Evolutionary conservation across 64 coral and sea anemone genomes (phyloP), one percentile per base, ranked within the genome.

Genomic region (Orbicella faveolata): DNA sequence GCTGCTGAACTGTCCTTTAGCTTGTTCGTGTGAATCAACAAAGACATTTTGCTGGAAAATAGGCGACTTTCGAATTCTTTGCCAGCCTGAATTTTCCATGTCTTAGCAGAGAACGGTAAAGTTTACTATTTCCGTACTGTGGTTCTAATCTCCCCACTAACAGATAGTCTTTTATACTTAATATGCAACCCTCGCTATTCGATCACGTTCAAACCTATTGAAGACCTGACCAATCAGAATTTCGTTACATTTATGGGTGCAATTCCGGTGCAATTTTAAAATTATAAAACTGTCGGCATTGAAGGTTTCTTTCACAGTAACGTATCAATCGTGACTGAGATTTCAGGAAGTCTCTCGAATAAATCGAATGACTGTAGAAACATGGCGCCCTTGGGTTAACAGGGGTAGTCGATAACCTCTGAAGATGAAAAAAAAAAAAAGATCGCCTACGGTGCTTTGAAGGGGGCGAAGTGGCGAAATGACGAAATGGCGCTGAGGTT

Each of bases 21-120:
- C 9, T 59, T 79, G 79, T 21, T 70, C 77, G 67, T 84, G 75
- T 78, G 63, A 25, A 12, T 67, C 81, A 4, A 48, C 36, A 8
- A 44, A 35, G 81, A 84, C 81, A 68, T 84, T 84, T 84, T 84
- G 81, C 20, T 84, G 63, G 21, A 67, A 84, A 44, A 70, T 70
- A 0, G 63, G 81, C 61, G 34, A 41, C 44, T 84, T 84, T n/a
- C 81, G 81, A 6, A 84, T 17, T 23, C 63, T 67, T 36, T 66
- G 34, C 81, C 81, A 84, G 36, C 30, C 41, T 41, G 36, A 41
- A 19, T 20, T 41, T 37, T 21, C 63, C 63, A 84, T 84, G 23
- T 7, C 12, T 79, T 26, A 44, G 17, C 23, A 9, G 23, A 21
- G 9, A 70, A 70, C 21, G 30, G 67, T 53, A 80, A 61, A 61